Evolutionary conservation across 2,797 vertebrate species (phyloP).

Genomic region (Pygocentrus nattereri): DNA sequence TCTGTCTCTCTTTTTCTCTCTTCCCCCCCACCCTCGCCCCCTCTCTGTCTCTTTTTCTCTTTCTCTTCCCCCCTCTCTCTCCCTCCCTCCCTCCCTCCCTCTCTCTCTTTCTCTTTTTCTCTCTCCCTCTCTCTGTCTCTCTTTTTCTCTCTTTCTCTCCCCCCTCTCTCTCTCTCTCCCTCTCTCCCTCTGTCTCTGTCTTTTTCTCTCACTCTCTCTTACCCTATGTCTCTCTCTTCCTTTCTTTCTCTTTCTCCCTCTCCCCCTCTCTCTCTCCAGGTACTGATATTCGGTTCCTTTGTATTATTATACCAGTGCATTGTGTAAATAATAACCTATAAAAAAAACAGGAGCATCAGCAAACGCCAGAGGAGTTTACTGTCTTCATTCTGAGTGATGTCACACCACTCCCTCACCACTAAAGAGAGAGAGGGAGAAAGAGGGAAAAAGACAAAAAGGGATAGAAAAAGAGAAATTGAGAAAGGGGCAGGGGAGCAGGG

Average conservation of each 20-base stretch:
- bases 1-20: slow-evolving; percentile 30
- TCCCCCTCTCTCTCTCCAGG: slow-evolving; percentile 16
- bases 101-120: slow-evolving; percentile 26
- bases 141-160: slow-evolving; percentile 28
- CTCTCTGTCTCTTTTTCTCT: slow-evolving; percentile 19
- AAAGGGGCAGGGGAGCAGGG: not conserved
- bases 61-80: slow-evolving; percentile 24
- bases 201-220: slow-evolving; percentile 30
- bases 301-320: not conserved
- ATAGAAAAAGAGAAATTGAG: not conserved
- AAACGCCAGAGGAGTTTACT: slow-evolving; percentile 60
- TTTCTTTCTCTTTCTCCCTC: not conserved
- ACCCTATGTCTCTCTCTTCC: too few relatives aligned
- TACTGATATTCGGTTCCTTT: not conserved
- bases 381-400: slow-evolving; percentile 55
- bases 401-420: slow-evolving; percentile 51
- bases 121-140: slow-evolving; percentile 14
- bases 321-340: not conserved
- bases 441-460: not conserved
- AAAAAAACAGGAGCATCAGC: not conserved
- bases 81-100: slow-evolving; percentile 17
- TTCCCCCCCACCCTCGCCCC: too few relatives aligned
- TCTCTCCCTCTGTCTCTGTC: slow-evolving; percentile 18
- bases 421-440: not conserved
- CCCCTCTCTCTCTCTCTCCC: not conserved